Base-by-base conservation (phyloP, 1,140 invertebrate genomes). In the Andricus grossulariae region DNA sequence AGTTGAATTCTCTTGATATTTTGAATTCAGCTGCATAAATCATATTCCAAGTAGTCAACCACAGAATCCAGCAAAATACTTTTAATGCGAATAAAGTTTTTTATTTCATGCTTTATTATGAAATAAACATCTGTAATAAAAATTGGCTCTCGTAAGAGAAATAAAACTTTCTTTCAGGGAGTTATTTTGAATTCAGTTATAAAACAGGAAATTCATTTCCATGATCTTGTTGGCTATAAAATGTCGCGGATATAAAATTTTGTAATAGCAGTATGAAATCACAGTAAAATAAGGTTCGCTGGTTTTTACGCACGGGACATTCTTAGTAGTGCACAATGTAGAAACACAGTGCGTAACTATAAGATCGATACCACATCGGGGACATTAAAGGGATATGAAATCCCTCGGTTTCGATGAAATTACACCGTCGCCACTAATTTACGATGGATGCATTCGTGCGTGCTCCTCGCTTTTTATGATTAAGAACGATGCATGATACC, bases 251-350 rank as follows among this genome's bases (percentile, higher is more conserved):
- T 21, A 57, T 21, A 57, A 21, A 57, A 57, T 57, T 8, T 32
- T 66, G 57, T 66, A 66, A 39, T 32, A 21, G 21, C 13, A 39
- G 32, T 45, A 66, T 66, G 25, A 66, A 66, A 66, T 66, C 21
- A 66, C 39, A 66, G 39, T 66, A 66, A 39, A 66, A 66, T 66
- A 66, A 66, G 60, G 60, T 66, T 66, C 32, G n/a, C 13, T 66
- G 32, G 15, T n/a, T 66, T 66, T 66, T 66, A 66, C 25, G 60
- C 15, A 39, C 2, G 25, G n/a, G 32, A 66, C 15, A 13, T 21
- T 39, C 7, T 66, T 16, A 66, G 60, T 66, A 66, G 45, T 39
- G 32, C 25, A 39, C 60, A 66, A 66, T 8, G 39, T 10, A 66
- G 3, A 32, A 39, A 45, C 15, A 66, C 3, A 39, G 60, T 66